Evolutionary conservation across 2,113 vertebrate genomes (phyloP), one percentile per base, ranked within the genome.

Genomic region (Apteryx owenii): DNA sequence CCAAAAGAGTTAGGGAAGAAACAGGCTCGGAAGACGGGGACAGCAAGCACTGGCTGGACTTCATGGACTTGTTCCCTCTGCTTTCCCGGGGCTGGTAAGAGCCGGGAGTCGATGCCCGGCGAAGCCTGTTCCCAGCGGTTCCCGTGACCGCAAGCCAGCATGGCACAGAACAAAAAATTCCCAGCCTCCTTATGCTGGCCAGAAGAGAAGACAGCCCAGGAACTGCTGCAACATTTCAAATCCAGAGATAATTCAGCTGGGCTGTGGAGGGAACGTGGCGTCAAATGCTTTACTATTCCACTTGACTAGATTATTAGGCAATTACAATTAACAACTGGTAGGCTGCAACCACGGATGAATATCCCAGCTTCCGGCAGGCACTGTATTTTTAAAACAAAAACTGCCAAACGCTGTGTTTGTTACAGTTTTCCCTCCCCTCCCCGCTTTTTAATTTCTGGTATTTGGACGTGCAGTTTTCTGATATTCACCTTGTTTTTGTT

Each of bases 301-400:
- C 70, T 94, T 97, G 89, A 94, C 7, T 66, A 95, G 77, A 88
- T 93, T 97, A 97, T 81, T 83, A 96, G 77, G 70, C 71, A 96
- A 96, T 97, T 86, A 96, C 46, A 81, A 61, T 65, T 75, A 90
- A 58, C 94, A 97, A 93, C 42, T 26, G 71, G 75, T 31, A 79
- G 62, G 69, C 78, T 96, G 93, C 84, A 97, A 88, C 58, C 51
- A 53, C 83, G 61, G 38, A 85, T 56, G 91, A 95, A 92, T 95
- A 88, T 85, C 89, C 87, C 40, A 3, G 40, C 36, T 88, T 96
- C 93, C 96, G 95, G 75, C 54, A 92, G 84, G 77, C 87, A 89
- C 48, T 17, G 4, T 36, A 64, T 82, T 69, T 97, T 86, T 88
- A 95, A 97, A 96, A 90, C 28, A 83, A 95, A 97, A 68, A 75